Base-by-base conservation (phyloP, 1,140 invertebrate species). In the Drosophila guanche region DNA sequence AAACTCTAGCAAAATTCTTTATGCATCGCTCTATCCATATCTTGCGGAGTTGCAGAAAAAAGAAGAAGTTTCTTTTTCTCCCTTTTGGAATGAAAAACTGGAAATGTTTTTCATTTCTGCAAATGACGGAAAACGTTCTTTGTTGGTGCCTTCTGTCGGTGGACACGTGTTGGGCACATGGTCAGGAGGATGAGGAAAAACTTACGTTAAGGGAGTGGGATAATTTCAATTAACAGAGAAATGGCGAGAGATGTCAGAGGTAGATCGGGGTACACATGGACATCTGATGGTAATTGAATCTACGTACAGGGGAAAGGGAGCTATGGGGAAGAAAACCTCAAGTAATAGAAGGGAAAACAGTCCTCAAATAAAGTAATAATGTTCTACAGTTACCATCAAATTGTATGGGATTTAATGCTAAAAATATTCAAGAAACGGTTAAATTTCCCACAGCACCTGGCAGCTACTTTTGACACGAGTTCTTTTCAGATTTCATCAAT, bases 121-220 rank as follows among this genome's bases (percentile, higher is more conserved):
- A 81, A 77, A 83, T 81, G 78, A 83, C 65, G 50, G 63, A 68
- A 68, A 68, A 68, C 25, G 50, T 68, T 68, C 62, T 68, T 68
- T 57, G 37, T 20, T 52, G 50, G 8, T 33, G 12, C 37, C 16
- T 16, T 10, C 10, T 16, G n/a, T 25, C 41, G 41, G 41, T 59
- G 66, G 69, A 71, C 69, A 72, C 69, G 69, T 72, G 69, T 71
- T 71, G 57, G 67, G 68, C 68, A 71, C 67, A 71, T 71, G 68
- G 14, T 22, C 23, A 33, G 29, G 66, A 25, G 22, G 45, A 14
- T 27, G 27, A 14, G 37, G 63, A 68, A 68, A 68, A 68, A 68
- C 58, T 71, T 71, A 50, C 37, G 16, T 25, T 42, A 0, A 7
- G 20, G 45, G 23, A 25, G 56, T 22, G 25, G 46, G 27, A 42